Percentiles rank a stretch among this genome's conserved stretches.
Conservation (phyloP, 2,113 vertebrate species). For the Phrynosoma blainvillii region DNA sequence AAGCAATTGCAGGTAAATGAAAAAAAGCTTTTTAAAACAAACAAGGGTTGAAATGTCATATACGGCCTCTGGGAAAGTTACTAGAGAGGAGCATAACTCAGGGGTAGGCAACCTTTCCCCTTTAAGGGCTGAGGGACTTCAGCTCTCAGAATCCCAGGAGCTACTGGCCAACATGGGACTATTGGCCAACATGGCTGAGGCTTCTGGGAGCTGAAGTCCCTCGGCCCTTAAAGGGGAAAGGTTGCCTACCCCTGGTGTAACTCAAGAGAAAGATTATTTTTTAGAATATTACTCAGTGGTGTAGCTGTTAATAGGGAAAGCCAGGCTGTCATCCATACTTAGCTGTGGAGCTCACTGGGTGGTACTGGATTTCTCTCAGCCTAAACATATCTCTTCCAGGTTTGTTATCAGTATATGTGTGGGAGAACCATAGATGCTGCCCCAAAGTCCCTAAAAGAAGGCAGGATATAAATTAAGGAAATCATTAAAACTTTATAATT, state of each 20-base stretch:
- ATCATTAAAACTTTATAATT: not conserved
- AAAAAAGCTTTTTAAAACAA: not conserved
- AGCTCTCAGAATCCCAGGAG: too few species aligned
- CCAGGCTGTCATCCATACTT: not conserved
- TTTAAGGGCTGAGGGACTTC: too few species aligned
- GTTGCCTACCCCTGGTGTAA: too few species aligned
- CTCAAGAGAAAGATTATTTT: not conserved
- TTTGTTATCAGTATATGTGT: not conserved
- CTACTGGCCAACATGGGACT: too few species aligned
- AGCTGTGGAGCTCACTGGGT: not conserved
- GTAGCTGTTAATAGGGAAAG: not conserved
- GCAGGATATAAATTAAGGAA: not conserved
- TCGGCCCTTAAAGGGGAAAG: too few species aligned
- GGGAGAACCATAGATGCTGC: not conserved
- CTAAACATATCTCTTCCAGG: not conserved
- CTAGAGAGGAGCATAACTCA: not conserved
- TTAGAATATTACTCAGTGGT: not conserved
- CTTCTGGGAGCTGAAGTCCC: too few species aligned
- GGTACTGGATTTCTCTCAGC: not conserved
- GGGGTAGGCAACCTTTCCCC: too few species aligned
- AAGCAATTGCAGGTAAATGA: too few species aligned
- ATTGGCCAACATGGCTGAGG: too few species aligned
- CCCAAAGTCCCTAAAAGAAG: not conserved
- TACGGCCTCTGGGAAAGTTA: not conserved
- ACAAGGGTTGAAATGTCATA: not conserved